A percentile compares a stretch with the other conserved stretches of the same genome.
phyloP scores from a whole-genome alignment of 2,888 invertebrate genomes.

The Pristionchus fissidentatus region DNA sequence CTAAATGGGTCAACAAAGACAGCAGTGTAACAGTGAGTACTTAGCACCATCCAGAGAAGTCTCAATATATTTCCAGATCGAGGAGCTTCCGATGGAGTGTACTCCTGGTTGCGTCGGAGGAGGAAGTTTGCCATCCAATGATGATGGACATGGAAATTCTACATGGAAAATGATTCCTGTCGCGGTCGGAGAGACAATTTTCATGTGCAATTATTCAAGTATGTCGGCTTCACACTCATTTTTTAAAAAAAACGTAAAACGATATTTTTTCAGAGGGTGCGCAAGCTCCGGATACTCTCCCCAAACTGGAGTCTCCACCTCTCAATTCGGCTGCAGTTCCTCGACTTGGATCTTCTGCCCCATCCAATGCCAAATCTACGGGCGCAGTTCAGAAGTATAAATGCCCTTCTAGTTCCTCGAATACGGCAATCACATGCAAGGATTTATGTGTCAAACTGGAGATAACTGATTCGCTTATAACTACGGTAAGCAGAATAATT shows the following conservation, averaged over 20 bases:
- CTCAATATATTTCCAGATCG: not conserved
- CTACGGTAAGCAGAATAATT: not conserved
- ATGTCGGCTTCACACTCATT: not conserved
- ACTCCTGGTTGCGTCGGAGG: not conserved
- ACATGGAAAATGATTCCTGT: not conserved
- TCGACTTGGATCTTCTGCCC: not conserved
- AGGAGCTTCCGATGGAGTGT: not conserved
- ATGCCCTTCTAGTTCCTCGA: not conserved
- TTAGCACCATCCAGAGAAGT: not conserved
- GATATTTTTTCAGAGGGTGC: not conserved
- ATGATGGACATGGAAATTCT: not conserved
- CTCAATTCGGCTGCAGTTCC: not conserved
- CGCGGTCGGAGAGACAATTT: slow-evolving; percentile 2
- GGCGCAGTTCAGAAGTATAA: not conserved
- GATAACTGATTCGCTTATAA: not conserved
- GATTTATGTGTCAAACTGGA: not conserved
- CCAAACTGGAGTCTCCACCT: not conserved
- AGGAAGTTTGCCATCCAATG: not conserved
- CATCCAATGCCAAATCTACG: not conserved
- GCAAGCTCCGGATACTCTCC: not conserved
- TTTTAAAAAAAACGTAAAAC: not conserved
- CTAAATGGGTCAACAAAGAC: slow-evolving; percentile 28
- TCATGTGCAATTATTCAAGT: slow-evolving; percentile 8
- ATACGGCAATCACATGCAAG: not conserved
- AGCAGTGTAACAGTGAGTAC: not conserved